A percentile compares a stretch with the other conserved stretches of the same genome.
Evolutionary conservation across 2,113 vertebrate species (phyloP).

Genomic region (Cebus imitator): DNA sequence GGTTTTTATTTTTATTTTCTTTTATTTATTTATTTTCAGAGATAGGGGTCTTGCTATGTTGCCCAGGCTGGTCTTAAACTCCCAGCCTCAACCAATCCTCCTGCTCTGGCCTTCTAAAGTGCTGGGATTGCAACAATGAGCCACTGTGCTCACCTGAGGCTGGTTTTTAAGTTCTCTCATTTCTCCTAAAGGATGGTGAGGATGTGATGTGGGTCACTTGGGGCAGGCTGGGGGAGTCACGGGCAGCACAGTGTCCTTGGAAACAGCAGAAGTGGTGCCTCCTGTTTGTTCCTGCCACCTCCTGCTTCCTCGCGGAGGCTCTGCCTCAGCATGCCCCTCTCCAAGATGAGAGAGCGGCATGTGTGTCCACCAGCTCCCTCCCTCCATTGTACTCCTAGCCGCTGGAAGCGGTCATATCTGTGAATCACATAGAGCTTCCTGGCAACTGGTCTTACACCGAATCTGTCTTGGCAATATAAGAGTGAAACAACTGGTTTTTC

Average conservation of each 20-base stretch:
- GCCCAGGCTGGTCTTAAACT: no score
- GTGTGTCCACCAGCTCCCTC: not conserved
- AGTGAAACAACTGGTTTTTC: not conserved
- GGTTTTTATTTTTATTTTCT: not conserved
- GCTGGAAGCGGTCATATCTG: not conserved
- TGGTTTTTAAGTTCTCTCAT: not conserved
- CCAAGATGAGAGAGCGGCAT: not conserved
- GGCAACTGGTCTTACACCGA: not conserved
- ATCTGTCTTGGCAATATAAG: not conserved
- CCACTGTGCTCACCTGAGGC: not conserved
- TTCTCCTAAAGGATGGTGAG: not conserved
- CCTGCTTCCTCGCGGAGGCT: not conserved
- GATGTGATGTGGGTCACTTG: rapidly evolving
- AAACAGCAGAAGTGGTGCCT: not conserved
- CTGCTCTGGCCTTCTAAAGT: no score
- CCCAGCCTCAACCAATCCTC: no score
- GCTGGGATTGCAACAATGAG: no score
- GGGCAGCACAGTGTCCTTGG: not conserved
- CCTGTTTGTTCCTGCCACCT: not conserved
- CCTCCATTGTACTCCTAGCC: not conserved
- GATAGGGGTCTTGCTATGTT: no score
- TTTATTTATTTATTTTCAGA: no score
- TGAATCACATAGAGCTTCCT: not conserved
- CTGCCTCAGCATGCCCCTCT: not conserved
- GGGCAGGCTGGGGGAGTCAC: no score